A percentile compares a stretch with the other conserved stretches of the same genome.
phyloP scores from a whole-genome alignment of 2,113 vertebrate species.

The cat (Felis catus) region F.catus_Fca126_mat1.0 CM031411.1:20350501-20351000 shows the following conservation, averaged over 20 bases:
- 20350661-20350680: not conserved
- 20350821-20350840: not conserved
- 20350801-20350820: not conserved
- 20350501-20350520: not conserved
- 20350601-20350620: no score
- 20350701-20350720: not conserved
- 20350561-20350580: no score
- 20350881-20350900: not conserved
- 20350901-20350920: not conserved
- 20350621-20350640: no score
- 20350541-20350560: no score
- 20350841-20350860: conserved; percentile 1
- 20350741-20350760: not conserved
- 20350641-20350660: not conserved
- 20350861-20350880: not conserved
- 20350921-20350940: not conserved
- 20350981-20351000: not conserved
- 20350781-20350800: not conserved
- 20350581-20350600: no score
- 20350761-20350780: not conserved
- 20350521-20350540: no score
- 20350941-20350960: not conserved
- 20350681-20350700: not conserved
- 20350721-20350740: not conserved
- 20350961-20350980: not conserved